Evolutionary conservation across 2,888 invertebrate genomes (phyloP).

Genomic region (Trachelus stipa): DNA sequence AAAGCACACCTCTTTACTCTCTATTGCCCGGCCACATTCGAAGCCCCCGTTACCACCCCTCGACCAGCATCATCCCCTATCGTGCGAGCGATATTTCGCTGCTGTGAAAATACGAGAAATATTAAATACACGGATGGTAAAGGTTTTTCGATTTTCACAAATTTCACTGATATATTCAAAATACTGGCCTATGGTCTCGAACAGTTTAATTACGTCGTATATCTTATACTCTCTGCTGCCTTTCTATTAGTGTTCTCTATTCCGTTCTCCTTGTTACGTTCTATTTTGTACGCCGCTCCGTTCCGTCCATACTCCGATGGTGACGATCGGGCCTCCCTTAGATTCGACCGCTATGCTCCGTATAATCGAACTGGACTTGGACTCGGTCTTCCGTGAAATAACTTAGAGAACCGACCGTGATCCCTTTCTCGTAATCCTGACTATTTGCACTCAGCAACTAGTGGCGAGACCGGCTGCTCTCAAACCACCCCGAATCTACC

Average conservation of each 20-base stretch:
- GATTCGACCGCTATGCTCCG: background rate
- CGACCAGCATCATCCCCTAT: no score
- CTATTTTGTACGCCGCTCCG: no score
- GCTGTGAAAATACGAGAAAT: background rate
- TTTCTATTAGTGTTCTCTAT: no score
- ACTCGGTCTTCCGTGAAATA: conserved; percentile 58
- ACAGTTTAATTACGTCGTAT: background rate
- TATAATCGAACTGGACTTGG: conserved; percentile 23
- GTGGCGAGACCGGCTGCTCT: conserved; percentile 54
- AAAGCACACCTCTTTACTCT: background rate
- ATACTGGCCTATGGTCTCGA: background rate
- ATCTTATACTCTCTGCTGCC: background rate
- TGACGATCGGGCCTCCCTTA: background rate
- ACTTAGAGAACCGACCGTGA: conserved; percentile 47
- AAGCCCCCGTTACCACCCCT: background rate
- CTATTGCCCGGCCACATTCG: background rate
- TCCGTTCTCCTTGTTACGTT: no score
- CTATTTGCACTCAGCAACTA: conserved; percentile 60
- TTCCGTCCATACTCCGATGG: background rate
- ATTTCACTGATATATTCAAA: background rate
- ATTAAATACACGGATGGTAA: background rate
- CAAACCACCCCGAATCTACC: conserved; percentile 29
- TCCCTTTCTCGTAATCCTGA: conserved; percentile 40
- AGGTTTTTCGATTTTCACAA: background rate
- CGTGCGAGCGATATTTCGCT: background rate